A percentile compares a stretch with the other conserved stretches of the same genome.
These are phyloP conservation scores for Diceros bicornis DNA, from an alignment of 2,797 vertebrate species.

Conservation along the genomic window DNA sequence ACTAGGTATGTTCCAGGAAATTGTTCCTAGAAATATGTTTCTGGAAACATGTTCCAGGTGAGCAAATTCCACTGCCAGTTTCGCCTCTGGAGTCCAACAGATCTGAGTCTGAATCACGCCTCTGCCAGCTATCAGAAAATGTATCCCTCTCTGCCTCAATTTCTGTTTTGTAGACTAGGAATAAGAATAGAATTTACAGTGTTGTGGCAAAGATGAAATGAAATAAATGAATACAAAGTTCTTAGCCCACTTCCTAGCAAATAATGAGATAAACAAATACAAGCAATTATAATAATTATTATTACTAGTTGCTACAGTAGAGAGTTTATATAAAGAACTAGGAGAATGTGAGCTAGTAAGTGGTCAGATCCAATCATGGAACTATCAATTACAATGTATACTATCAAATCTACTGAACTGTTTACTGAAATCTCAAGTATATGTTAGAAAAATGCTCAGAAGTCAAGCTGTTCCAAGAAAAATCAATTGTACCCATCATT, in stretches of 20 bases:
- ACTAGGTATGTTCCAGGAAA: background rate
- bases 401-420: conserved; percentile 10
- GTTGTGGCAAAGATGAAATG: background rate
- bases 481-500: background rate
- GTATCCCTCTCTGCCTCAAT: background rate
- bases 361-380: background rate
- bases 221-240: conserved; percentile 26
- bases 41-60: background rate
- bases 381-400: background rate
- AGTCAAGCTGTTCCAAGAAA: background rate
- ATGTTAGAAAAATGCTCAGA: background rate
- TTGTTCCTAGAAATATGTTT: background rate
- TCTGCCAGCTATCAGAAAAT: background rate
- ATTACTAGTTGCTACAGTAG: background rate
- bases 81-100: background rate
- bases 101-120: background rate
- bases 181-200: background rate
- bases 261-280: background rate
- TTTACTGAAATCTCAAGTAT: conserved; percentile 24
- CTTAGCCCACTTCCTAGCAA: background rate
- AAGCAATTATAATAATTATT: background rate
- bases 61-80: background rate
- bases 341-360: background rate
- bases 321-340: conserved; percentile 14
- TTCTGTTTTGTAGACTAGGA: background rate